Evolutionary conservation across 1,140 invertebrate species (phyloP).

Genomic region (Cotesia glomerata): DNA sequence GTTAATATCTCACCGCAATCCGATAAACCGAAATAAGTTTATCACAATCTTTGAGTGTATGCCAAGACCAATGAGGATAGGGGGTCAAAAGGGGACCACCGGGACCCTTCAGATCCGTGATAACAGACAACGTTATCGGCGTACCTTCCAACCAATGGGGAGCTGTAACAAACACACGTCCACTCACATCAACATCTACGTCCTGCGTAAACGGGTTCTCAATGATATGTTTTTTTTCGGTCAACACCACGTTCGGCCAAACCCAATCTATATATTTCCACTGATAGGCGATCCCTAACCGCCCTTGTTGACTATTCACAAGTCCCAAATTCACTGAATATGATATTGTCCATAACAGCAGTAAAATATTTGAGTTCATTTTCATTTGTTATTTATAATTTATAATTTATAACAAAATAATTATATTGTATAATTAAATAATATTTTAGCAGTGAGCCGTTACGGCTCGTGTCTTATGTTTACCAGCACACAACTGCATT

Average conservation of each 20-base stretch:
- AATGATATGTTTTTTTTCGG: constrained; percentile 49
- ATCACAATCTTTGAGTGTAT: constrained; percentile 48
- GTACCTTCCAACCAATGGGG: constrained; percentile 60
- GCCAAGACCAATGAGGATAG: constrained; percentile 60
- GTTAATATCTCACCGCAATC: constrained; percentile 50
- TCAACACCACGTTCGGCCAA: constrained; percentile 45
- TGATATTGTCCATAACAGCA: constrained; percentile 13
- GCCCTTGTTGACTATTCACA: constrained; percentile 3
- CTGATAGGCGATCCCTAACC: constrained; percentile 46
- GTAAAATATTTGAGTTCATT: background rate
- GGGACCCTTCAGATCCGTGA: constrained; percentile 44
- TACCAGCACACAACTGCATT: too few relatives aligned
- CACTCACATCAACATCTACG: constrained; percentile 53
- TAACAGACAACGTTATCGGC: constrained; percentile 56
- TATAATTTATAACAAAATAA: background rate
- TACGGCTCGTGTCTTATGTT: too few relatives aligned
- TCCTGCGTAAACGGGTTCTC: constrained; percentile 58
- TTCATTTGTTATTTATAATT: background rate
- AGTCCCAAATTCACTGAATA: constrained; percentile 1
- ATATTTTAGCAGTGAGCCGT: too few relatives aligned
- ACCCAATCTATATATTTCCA: constrained; percentile 60
- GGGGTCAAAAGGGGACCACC: constrained; percentile 56
- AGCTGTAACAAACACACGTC: constrained; percentile 59
- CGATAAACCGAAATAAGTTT: constrained; percentile 60
- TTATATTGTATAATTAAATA: too few relatives aligned